phyloP scores from a whole-genome alignment of 2,888 invertebrate genomes.

The Ormyrus rosae region DNA sequence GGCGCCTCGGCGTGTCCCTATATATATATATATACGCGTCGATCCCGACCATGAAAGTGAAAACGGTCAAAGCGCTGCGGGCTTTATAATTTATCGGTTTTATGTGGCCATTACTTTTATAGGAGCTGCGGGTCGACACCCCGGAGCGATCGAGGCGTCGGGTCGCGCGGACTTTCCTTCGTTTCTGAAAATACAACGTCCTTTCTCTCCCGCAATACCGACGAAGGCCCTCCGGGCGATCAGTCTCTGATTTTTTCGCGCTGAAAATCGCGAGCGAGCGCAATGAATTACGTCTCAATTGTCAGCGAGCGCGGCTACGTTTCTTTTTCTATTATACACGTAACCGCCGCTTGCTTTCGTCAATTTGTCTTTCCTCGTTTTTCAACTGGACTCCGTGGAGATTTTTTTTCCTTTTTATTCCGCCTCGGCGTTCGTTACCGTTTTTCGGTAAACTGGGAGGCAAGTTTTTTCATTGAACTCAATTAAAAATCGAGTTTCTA shows the following conservation, averaged over 20 bases:
- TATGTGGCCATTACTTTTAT: no score
- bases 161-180: background rate
- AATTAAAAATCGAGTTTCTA: no score
- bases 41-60: slow-evolving; percentile 43
- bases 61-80: background rate
- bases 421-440: background rate
- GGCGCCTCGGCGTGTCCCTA: background rate
- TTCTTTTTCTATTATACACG: background rate
- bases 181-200: background rate
- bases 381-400: background rate
- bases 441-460: background rate
- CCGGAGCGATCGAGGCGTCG: slow-evolving; percentile 4
- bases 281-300: slow-evolving; percentile 52
- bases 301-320: background rate
- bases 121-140: slow-evolving; percentile 19
- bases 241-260: slow-evolving; percentile 26
- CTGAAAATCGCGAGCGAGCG: background rate
- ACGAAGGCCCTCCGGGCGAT: slow-evolving; percentile 14
- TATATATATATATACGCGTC: background rate
- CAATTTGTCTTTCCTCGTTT: slow-evolving; percentile 2
- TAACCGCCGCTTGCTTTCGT: background rate
- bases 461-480: background rate
- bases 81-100: background rate
- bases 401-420: background rate
- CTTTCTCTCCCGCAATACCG: slow-evolving; percentile 8